These are phyloP conservation scores for Notarius quadriscutis DNA, from an alignment of 2,113 vertebrate species.

Conservation along the genomic window DNA sequence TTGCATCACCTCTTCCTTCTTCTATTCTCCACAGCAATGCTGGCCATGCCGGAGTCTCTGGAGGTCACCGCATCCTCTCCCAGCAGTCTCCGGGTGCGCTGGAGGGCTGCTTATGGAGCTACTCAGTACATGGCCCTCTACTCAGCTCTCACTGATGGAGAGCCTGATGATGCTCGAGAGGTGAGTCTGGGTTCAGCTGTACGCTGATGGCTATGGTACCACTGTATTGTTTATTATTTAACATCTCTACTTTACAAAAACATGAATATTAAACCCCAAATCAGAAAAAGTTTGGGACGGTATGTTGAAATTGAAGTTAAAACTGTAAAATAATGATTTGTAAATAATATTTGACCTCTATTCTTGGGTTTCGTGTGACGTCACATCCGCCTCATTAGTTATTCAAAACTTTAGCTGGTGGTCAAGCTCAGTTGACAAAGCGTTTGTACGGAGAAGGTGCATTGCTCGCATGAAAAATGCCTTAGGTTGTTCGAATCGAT, in stretches of 20 bases:
- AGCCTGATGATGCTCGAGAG: constrained; percentile 76
- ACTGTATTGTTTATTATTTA: not conserved
- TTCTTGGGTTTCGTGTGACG: too few species aligned
- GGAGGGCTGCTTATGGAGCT: constrained; percentile 77
- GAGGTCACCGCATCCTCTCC: constrained; percentile 76
- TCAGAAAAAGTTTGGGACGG: too few species aligned
- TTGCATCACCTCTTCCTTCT: not conserved
- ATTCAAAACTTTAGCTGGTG: too few species aligned
- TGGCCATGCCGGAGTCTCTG: constrained; percentile 76
- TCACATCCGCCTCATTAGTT: too few species aligned
- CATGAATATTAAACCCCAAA: too few species aligned
- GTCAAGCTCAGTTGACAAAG: too few species aligned
- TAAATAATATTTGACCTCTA: too few species aligned
- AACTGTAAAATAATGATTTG: too few species aligned
- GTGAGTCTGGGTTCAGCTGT: constrained; percentile 57
- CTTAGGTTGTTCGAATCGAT: too few species aligned
- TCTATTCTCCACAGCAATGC: constrained; percentile 69
- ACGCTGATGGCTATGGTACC: not conserved
- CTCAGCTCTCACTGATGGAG: constrained; percentile 72
- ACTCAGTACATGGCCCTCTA: constrained; percentile 86
- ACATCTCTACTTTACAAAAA: not conserved
- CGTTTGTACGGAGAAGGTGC: too few species aligned
- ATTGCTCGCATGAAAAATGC: too few species aligned
- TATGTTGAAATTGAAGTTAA: too few species aligned
- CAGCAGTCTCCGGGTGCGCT: constrained; percentile 78